phyloP scores from a whole-genome alignment of 2,113 vertebrate genomes.

The Nycticorax nycticorax region DNA sequence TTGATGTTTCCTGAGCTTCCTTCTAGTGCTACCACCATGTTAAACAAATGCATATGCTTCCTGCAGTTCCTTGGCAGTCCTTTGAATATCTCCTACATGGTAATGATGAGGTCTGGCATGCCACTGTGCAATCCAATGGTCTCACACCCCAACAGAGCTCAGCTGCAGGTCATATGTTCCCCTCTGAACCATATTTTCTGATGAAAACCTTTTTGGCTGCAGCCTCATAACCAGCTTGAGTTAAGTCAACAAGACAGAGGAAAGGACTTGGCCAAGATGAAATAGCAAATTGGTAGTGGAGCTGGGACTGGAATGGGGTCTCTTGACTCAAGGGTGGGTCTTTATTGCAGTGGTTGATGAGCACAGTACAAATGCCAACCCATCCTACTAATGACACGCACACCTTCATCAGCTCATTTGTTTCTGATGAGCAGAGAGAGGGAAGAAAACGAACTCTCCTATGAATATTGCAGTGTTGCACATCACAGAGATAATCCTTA shows the following conservation, averaged over 20 bases:
- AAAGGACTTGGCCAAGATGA: background rate
- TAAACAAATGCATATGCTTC: slow-evolving; percentile 65
- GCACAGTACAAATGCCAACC: background rate
- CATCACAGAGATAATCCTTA: background rate
- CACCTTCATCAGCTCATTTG: background rate
- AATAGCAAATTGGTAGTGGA: background rate
- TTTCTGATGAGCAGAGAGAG: background rate
- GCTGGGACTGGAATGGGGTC: background rate
- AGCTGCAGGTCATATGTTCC: slow-evolving; percentile 70
- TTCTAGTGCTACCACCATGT: slow-evolving; percentile 21
- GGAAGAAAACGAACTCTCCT: background rate
- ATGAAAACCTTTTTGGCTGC: slow-evolving; percentile 56
- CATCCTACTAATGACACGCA: background rate
- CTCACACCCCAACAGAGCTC: slow-evolving; percentile 66
- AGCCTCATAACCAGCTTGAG: slow-evolving; percentile 32
- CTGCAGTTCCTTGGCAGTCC: slow-evolving; percentile 47
- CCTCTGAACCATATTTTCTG: slow-evolving; percentile 65
- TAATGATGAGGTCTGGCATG: slow-evolving; percentile 65
- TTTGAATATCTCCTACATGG: background rate
- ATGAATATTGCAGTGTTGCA: background rate
- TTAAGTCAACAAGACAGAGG: slow-evolving; percentile 26
- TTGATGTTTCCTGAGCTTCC: slow-evolving; percentile 24
- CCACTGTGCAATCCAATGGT: slow-evolving; percentile 67
- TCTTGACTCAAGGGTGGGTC: background rate
- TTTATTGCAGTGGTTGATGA: background rate